A percentile compares a stretch with the other conserved stretches of the same genome.
These are phyloP conservation scores for Nannobrachium achirus DNA, from an alignment of 2,113 vertebrate genomes.

Conservation along the genomic window DNA sequence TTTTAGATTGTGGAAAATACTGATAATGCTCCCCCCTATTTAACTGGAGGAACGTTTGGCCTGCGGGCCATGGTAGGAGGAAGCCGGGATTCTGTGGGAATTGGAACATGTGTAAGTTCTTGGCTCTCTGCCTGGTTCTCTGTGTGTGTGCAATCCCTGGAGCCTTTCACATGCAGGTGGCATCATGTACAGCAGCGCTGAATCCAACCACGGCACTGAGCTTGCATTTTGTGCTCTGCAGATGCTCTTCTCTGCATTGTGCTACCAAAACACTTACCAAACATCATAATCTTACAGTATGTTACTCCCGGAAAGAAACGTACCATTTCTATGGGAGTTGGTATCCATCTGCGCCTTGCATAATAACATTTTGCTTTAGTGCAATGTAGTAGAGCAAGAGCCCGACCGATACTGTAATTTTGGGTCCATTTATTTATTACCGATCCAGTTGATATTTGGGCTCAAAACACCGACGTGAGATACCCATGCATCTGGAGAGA, in stretches of 20 bases:
- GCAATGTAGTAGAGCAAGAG: no score
- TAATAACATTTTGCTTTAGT: neutral
- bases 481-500: no score
- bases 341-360: neutral
- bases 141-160: constrained; percentile 43
- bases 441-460: no score
- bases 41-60: constrained; percentile 18
- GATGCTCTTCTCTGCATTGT: constrained; percentile 21
- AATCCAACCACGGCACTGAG: constrained; percentile 28
- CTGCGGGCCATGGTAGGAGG: constrained; percentile 15
- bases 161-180: constrained; percentile 38
- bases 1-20: constrained; percentile 35
- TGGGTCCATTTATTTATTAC: no score
- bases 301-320: neutral
- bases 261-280: constrained; percentile 25
- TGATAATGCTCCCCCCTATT: constrained; percentile 8
- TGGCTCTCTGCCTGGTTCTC: constrained; percentile 52
- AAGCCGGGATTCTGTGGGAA: constrained; percentile 47
- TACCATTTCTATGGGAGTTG: neutral
- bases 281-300: constrained; percentile 10
- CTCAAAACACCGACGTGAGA: no score
- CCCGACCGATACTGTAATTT: no score
- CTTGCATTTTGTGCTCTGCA: constrained; percentile 28
- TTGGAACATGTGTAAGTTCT: constrained; percentile 22
- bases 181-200: constrained; percentile 20